These are phyloP conservation scores for Nebria ingens DNA, from an alignment of 1,140 invertebrate genomes.

Conservation along the genomic window DNA sequence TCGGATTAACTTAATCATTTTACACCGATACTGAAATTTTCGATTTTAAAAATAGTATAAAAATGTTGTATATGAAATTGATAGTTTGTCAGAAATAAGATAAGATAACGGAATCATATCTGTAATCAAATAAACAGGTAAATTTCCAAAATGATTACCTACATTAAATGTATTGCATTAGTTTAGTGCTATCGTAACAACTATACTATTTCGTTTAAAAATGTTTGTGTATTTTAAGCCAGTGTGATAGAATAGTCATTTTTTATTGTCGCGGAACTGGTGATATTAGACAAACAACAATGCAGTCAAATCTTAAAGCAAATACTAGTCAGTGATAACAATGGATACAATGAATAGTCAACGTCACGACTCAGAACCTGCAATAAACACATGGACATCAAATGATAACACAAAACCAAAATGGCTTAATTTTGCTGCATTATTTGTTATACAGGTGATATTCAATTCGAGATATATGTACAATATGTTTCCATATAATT, in stretches of 20 bases:
- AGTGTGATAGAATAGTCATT: not conserved
- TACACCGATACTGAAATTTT: too few relatives aligned
- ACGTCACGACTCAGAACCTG: not conserved
- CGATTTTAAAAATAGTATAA: too few relatives aligned
- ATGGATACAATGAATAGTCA: not conserved
- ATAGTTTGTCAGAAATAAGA: not conserved
- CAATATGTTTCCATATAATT: too few relatives aligned
- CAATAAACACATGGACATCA: not conserved
- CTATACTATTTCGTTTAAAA: not conserved
- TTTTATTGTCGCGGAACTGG: not conserved
- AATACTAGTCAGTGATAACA: slow-evolving; percentile 1
- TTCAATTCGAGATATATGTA: too few relatives aligned
- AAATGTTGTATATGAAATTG: too few relatives aligned
- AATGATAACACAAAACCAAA: not conserved
- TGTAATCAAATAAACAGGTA: not conserved
- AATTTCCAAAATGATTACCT: not conserved
- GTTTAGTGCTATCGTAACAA: not conserved
- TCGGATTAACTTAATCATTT: too few relatives aligned
- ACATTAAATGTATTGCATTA: not conserved
- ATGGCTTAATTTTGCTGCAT: not conserved
- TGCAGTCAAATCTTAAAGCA: not conserved
- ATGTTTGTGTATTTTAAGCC: not conserved
- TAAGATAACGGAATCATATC: not conserved
- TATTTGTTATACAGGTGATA: slow-evolving; percentile 5
- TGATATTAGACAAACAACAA: not conserved